phyloP scores from a whole-genome alignment of 2,113 vertebrate species.

The Panthera tigris region DNA sequence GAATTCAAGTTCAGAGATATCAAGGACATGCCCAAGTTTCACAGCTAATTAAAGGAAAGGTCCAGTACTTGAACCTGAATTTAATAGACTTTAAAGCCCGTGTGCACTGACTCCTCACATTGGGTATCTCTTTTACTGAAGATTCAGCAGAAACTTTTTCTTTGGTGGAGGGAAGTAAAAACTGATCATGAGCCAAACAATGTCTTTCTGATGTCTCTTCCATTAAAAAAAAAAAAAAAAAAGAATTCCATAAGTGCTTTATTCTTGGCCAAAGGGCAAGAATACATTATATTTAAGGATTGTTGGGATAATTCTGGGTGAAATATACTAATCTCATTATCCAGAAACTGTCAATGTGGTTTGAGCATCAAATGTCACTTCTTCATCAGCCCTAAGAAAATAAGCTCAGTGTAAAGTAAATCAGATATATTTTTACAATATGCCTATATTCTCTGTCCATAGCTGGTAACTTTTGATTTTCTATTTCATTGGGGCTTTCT shows the following conservation, averaged over 20 bases:
- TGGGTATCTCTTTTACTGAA: neutral
- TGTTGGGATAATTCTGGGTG: neutral
- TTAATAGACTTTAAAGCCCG: neutral
- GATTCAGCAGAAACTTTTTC: neutral
- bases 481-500: neutral
- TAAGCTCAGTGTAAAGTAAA: conserved; percentile 2
- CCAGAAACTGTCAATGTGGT: neutral
- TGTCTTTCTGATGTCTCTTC: neutral
- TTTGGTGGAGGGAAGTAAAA: neutral
- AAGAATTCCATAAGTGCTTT: conserved; percentile 5
- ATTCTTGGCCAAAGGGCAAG: neutral
- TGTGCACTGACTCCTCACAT: neutral
- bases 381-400: neutral
- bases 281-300: neutral
- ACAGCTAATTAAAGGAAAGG: neutral
- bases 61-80: neutral
- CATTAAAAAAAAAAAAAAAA: neutral
- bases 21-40: neutral
- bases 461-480: neutral
- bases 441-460: neutral
- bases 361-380: conserved; percentile 3
- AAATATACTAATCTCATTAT: neutral
- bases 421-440: neutral
- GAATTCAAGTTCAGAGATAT: neutral
- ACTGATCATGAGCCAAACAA: neutral